phyloP scores from a whole-genome alignment of 2,113 vertebrate genomes.

The Poeciliopsis prolifica region DNA sequence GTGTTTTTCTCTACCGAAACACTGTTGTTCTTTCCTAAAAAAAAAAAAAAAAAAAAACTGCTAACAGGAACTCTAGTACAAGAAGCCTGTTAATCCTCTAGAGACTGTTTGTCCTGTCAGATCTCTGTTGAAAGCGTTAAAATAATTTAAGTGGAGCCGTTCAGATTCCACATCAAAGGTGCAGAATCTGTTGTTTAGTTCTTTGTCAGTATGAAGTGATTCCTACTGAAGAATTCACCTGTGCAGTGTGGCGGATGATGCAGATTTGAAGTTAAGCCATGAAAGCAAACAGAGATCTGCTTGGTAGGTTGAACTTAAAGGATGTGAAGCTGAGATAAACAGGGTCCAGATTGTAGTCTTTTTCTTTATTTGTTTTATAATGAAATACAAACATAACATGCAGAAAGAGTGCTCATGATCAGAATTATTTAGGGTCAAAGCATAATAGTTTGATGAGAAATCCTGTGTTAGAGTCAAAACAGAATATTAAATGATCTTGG shows the following conservation, averaged over 20 bases:
- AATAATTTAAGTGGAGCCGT: conserved; percentile 31
- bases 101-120: not conserved
- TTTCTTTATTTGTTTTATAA: not conserved
- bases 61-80: not conserved
- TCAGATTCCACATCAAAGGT: conserved; percentile 42
- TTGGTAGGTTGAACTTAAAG: conserved; percentile 5
- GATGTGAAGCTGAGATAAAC: conserved; percentile 16
- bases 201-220: conserved; percentile 4
- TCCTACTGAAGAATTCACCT: not conserved
- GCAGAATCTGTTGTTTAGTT: conserved; percentile 6
- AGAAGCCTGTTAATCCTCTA: not conserved
- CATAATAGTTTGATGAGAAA: not conserved
- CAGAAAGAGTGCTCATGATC: not conserved
- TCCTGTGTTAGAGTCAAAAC: not conserved
- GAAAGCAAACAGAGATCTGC: conserved; percentile 11
- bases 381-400: not conserved
- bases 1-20: not conserved
- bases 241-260: not conserved
- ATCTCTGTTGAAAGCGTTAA: conserved; percentile 8
- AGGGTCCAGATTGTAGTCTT: not conserved
- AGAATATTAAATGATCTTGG: not conserved
- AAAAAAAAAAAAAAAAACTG: no score
- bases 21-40: not conserved
- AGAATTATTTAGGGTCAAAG: rapidly evolving
- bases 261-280: conserved; percentile 1